Evolutionary conservation across 2,113 vertebrate genomes (phyloP), one percentile per base, ranked within the genome.

Genomic region (Loxodonta africana): DNA sequence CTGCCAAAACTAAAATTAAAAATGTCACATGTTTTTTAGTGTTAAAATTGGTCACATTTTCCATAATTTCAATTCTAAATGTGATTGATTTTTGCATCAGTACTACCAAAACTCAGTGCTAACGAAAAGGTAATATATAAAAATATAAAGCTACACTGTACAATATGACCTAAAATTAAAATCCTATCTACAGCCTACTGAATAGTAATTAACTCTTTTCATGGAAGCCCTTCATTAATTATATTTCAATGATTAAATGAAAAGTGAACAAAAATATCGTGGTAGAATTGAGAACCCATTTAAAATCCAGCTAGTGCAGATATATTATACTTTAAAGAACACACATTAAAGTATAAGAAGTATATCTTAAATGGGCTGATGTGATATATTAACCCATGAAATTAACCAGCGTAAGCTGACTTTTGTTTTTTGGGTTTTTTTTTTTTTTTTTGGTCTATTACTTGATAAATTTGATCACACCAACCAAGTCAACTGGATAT

Each of bases 1-100:
- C 62, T 96, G n/a, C 28, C 74, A 89, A 95, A 94, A 87, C 57
- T 77, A 94, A 97, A 57, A 60, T 5, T 95, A 85, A 90, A 97
- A 91, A n/a, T 60, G 41, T 65, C 89, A 28, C 7, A 69, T 41
- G 46, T 53, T 78, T 91, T 48, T 90, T 69, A 77, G 23, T 51
- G 2, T 86, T 73, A 91, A 96, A 93, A 94, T 44, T 88, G 74
- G 10, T 83, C 46, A 78, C 67, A 41, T 8, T 80, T 88, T 80
- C n/a, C 20, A 21, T 8, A 71, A 11, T 48, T 89, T 86, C 44
- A 89, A 86, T 84, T 83, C 81, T 44, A 90, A 76, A 69, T 73
- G 8, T 71, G 51, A 83, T 2, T 92, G 37, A 74, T 65, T 51
- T 86, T 65, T 95, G 28, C 8, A 84, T 63, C 18, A 69, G 30